Percentiles rank a stretch among this genome's conserved stretches.
Evolutionary conservation across 1,140 invertebrate species (phyloP).

Genomic region (Bombus superbus): DNA sequence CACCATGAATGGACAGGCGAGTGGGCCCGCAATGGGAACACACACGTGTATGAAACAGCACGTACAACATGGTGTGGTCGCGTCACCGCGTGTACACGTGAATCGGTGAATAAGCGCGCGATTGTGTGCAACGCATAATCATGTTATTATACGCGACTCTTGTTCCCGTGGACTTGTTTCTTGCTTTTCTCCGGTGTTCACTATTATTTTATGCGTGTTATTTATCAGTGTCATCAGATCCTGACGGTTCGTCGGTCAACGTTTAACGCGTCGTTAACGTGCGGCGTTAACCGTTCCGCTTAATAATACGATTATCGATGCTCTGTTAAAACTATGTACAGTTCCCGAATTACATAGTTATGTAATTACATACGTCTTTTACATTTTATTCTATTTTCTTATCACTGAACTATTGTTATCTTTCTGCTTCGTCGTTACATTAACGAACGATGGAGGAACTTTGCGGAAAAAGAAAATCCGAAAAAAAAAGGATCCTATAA

Average conservation of each 20-base stretch:
- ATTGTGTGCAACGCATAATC: conserved; percentile 42
- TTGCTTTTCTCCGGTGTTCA: not conserved
- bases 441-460: not conserved
- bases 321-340: not conserved
- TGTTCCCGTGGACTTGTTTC: not conserved
- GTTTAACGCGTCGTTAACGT: not conserved
- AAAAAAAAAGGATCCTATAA: not conserved
- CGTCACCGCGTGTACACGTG: conserved; percentile 52
- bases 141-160: conserved; percentile 41
- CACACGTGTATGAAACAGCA: conserved; percentile 29
- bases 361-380: not conserved
- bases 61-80: conserved; percentile 27
- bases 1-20: conserved; percentile 74
- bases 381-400: not conserved
- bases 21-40: conserved; percentile 42
- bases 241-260: conserved; percentile 1
- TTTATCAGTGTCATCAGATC: conserved; percentile 16
- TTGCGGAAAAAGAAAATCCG: not conserved
- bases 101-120: conserved; percentile 62
- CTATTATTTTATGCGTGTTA: not conserved
- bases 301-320: not conserved
- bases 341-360: not conserved
- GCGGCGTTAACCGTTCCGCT: not conserved
- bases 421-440: not conserved
- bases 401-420: not conserved